Evolutionary conservation across 2,113 vertebrate genomes (phyloP), one percentile per base, ranked within the genome.

Genomic region (Nesogale talazaci): DNA sequence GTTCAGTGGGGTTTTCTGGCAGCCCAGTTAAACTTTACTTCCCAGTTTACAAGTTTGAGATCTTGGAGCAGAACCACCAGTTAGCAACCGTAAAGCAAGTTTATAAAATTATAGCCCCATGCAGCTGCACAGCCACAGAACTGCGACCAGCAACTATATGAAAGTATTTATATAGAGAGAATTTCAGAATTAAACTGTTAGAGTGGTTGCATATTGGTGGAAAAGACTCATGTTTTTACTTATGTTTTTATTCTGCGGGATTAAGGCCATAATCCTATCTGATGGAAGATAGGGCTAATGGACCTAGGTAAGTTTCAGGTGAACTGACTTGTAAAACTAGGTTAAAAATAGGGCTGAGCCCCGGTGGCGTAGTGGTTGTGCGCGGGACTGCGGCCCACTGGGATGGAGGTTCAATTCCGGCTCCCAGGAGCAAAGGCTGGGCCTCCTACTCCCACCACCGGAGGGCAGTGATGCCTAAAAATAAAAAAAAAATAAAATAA

Each of bases 1-100:
- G 0, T 99, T 99, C 98, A 99, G 99, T 56, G 99, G 99, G 16
- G 98, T 99, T 78, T 99, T 99, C 96, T 98, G 98, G 98, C 97
- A 98, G 92, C 97, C 98, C 93, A 96, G 90, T 27, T 98, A 98
- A 96, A 92, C 56, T 15, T 83, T 2, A 16, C 17, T 85, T 93
- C 1, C 4, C 83, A 3, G 70, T 79, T 95, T 36, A 57, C 0
- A 88, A 92, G 61, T 86, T 52, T 42, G 94, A 94, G 90, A 96
- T 92, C 52, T 84, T 59, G 42, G 81, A 83, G 29, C 63, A 0
- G 25, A 94, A 82, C 1, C 0, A 93, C 90, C 16, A 95, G 83
- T 63, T 15, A 61, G 27, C 69, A 83, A 0, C 94, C 82, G 95
- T 93, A 93, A 94, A 94, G 70, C 86, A 61, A 36, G 96, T 97